Evolutionary conservation across 2,888 invertebrate species (phyloP).

Genomic region (Melolontha melolontha): DNA sequence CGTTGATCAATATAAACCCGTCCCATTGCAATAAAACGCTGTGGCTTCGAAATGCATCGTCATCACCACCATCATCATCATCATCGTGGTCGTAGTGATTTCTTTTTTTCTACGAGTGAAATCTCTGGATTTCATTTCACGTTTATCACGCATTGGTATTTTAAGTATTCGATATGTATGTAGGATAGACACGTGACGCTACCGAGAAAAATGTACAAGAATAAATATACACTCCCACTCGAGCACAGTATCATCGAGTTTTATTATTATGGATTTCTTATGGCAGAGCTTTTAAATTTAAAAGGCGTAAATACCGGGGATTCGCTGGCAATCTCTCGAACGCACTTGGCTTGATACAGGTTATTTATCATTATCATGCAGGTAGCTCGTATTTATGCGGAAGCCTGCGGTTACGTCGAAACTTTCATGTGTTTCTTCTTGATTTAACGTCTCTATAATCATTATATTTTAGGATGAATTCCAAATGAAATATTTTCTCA

Average conservation of each 20-base stretch:
- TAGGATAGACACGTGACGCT: background rate
- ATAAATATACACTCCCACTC: constrained; percentile 9
- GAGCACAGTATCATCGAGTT: constrained; percentile 4
- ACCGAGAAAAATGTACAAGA: constrained; percentile 4
- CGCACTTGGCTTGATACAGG: background rate
- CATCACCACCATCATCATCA: background rate
- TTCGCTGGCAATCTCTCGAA: background rate
- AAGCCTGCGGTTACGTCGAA: constrained; percentile 3
- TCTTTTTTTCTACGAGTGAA: background rate
- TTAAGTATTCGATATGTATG: constrained; percentile 13
- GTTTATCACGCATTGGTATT: constrained; percentile 3
- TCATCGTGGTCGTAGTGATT: no score
- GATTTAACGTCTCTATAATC: constrained; percentile 9
- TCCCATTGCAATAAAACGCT: background rate
- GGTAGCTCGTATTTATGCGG: constrained; percentile 3
- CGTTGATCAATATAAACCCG: background rate
- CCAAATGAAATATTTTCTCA: background rate
- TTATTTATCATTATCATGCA: constrained; percentile 6
- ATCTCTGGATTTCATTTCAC: background rate
- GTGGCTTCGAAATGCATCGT: constrained; percentile 9
- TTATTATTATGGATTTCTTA: constrained; percentile 15
- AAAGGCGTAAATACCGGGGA: background rate
- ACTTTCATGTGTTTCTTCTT: background rate
- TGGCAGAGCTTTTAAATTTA: background rate
- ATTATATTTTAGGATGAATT: background rate